Conservation (phyloP, 35 echinoderm and acorn worm genomes). For the Eucidaris tribuloides region DNA sequence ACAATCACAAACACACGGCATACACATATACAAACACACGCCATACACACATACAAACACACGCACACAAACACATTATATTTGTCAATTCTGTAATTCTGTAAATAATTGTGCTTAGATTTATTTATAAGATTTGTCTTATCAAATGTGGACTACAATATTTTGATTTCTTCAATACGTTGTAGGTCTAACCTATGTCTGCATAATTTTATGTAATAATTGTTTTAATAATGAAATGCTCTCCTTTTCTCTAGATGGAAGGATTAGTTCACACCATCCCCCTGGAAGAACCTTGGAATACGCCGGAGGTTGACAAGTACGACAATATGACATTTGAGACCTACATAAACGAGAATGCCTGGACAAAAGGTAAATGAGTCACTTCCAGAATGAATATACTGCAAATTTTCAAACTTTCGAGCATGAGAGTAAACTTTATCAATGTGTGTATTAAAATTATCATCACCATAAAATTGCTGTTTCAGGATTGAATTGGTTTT, state of each 20-base stretch:
- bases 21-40: neutral
- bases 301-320: neutral
- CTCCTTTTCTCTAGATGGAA: neutral
- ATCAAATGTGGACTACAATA: neutral
- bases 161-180: neutral
- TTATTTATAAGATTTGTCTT: neutral
- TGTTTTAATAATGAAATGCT: neutral
- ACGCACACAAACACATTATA: neutral
- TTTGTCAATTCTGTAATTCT: neutral
- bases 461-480: too few species aligned
- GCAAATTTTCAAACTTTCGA: too few species aligned
- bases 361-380: constrained; percentile 3
- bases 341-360: neutral
- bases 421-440: too few species aligned
- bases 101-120: neutral
- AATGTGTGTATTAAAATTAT: too few species aligned
- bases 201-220: neutral
- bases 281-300: neutral
- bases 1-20: neutral
- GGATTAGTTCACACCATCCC: neutral
- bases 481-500: too few species aligned
- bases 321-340: neutral
- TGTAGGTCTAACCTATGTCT: neutral
- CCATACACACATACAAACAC: neutral
- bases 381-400: too few species aligned